Base-by-base conservation (phyloP, 2,797 vertebrate species). In the Pitangus sulphuratus region DNA sequence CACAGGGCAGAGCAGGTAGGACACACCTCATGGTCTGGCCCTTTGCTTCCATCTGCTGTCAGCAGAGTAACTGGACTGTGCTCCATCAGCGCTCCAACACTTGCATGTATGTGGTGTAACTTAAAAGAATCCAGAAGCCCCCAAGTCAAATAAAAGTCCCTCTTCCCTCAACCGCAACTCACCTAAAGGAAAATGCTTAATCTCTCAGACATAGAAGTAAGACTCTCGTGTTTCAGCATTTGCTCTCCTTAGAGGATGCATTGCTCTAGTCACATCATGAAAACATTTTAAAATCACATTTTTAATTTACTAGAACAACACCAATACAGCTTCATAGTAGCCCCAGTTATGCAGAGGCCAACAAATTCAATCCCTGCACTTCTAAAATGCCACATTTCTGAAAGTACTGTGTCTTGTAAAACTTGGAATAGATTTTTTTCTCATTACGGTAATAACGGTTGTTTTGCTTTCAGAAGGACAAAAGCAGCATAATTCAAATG, bases 31-130 rank as follows among this genome's bases (percentile, higher is more conserved):
- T 8, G 15, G 35, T 14, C 62, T 31, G 44, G 33, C 40, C 6
- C 7, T 57, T 77, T 69, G 51, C 42, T 84, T 64, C 48, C 72
- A 60, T 50, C 37, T 84, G 65, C 76, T 69, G 42, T 37, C 80
- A 72, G 71, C 16, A 33, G 53, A 57, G 12, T 61, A 69, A 64
- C 28, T 11, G 39, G 45, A 26, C 22, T 5, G 1, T 15, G 48
- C 40, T 77, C 65, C 53, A 14, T 25, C 66, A 80, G 56, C 1
- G 0, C 35, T 18, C 18, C 11, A 80, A 70, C 45, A 69, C 39
- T 71, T 0, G 0, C 8, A 47, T 0, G 0, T 33, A 57, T 0
- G 1, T 35, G 21, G 12, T 33, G 13, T 66, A 77, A 54, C 6
- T 40, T 31, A 37, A 84, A 75, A 14, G 17, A 90, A 71, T 7